Conservation (phyloP, 2,113 vertebrate species). For the Ranitomeya imitator region DNA sequence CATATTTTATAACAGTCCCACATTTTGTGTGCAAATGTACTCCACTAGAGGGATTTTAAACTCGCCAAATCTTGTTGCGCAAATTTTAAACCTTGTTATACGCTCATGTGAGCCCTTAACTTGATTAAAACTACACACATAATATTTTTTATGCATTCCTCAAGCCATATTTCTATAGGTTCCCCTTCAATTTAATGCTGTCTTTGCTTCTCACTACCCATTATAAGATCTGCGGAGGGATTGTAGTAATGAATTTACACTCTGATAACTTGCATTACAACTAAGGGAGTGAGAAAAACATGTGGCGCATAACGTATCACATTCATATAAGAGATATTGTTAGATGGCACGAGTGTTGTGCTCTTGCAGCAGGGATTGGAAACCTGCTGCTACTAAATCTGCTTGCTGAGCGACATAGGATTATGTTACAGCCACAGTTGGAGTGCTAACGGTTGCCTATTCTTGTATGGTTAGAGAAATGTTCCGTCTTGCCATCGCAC, state of each 20-base stretch:
- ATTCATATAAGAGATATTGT: background rate
- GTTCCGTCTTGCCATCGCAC: slow-evolving; percentile 44
- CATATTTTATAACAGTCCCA: too few relatives aligned
- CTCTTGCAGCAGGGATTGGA: background rate
- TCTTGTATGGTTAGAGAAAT: slow-evolving; percentile 32
- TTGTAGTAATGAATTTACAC: background rate
- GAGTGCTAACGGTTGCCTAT: slow-evolving; percentile 31
- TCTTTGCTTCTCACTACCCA: background rate
- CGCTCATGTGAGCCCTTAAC: too few relatives aligned
- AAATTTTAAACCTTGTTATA: too few relatives aligned
- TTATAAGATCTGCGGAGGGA: background rate
- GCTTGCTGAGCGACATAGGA: background rate
- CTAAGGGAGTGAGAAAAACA: background rate
- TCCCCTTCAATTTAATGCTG: background rate
- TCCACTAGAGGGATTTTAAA: too few relatives aligned
- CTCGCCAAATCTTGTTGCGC: too few relatives aligned
- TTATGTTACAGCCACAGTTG: slow-evolving; percentile 27
- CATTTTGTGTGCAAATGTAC: too few relatives aligned
- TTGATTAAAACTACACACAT: too few relatives aligned
- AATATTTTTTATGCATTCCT: too few relatives aligned
- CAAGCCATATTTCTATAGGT: background rate
- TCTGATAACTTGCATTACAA: background rate
- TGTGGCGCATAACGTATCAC: background rate
- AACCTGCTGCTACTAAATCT: background rate
- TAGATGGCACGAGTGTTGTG: background rate